Conservation (phyloP, 2,797 vertebrate species). For the Echiichthys vipera region DNA sequence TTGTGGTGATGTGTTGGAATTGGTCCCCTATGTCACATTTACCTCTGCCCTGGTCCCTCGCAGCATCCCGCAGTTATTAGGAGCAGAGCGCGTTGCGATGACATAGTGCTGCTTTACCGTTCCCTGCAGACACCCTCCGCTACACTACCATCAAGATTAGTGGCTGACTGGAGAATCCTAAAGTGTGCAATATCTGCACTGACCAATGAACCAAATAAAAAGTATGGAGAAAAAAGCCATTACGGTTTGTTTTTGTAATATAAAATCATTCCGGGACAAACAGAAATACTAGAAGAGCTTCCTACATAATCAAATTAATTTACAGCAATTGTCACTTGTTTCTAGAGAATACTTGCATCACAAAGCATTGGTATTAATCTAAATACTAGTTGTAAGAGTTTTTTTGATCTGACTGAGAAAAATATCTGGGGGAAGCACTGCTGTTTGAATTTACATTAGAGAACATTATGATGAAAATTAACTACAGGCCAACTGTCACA, state of each 20-base stretch:
- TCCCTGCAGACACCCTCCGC: slow-evolving; percentile 59
- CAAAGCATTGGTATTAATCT: slow-evolving; percentile 42
- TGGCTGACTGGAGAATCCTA: slow-evolving; percentile 68
- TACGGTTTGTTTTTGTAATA: slow-evolving; percentile 50
- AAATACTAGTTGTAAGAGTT: slow-evolving; percentile 24
- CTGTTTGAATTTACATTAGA: slow-evolving; percentile 56
- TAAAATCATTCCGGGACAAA: slow-evolving; percentile 29
- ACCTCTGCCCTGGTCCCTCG: slow-evolving; percentile 55
- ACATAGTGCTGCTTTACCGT: slow-evolving; percentile 71
- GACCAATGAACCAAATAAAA: slow-evolving; percentile 75
- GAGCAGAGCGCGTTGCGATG: slow-evolving; percentile 60
- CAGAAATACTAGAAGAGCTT: slow-evolving; percentile 2
- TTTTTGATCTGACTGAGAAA: background rate
- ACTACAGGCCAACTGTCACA: slow-evolving; percentile 57
- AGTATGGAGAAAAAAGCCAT: slow-evolving; percentile 53
- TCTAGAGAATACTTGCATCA: slow-evolving; percentile 11
- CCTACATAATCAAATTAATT: slow-evolving; percentile 41
- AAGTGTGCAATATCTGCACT: slow-evolving; percentile 62
- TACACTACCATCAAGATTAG: slow-evolving; percentile 68
- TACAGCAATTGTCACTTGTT: slow-evolving; percentile 28
- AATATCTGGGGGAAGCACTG: slow-evolving; percentile 30
- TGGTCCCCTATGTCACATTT: slow-evolving; percentile 75
- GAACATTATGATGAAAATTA: slow-evolving; percentile 63
- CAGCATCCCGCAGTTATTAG: slow-evolving; percentile 73
- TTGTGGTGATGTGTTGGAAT: slow-evolving; percentile 73